phyloP scores from a whole-genome alignment of 2,888 invertebrate species.

The Chelonus formosanus region DNA sequence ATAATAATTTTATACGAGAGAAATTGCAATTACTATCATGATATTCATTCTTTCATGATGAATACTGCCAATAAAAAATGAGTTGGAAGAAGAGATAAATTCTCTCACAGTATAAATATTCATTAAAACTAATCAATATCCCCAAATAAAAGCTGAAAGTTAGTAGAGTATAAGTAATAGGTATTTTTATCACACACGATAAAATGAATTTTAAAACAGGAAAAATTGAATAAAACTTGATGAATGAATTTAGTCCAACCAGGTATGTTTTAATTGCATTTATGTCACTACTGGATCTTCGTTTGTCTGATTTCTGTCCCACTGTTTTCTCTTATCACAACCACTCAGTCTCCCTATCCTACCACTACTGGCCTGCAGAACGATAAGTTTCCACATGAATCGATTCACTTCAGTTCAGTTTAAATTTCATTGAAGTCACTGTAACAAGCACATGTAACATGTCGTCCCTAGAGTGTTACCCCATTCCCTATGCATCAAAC shows the following conservation, averaged over 20 bases:
- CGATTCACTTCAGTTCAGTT: conserved; percentile 9
- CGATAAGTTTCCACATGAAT: conserved; percentile 22
- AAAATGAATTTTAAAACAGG: conserved; percentile 6
- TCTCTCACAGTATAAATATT: too few relatives aligned
- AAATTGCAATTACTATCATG: too few relatives aligned
- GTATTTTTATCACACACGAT: not conserved
- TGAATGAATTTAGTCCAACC: conserved; percentile 28
- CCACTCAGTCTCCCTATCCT: not conserved
- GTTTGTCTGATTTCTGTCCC: conserved; percentile 4
- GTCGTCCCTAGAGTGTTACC: conserved; percentile 1
- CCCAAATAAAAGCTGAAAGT: too few relatives aligned
- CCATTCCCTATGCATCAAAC: conserved; percentile 13
- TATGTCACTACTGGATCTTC: conserved; percentile 18
- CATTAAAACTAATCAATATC: too few relatives aligned
- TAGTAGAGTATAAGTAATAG: too few relatives aligned
- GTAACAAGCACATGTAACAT: conserved; percentile 20
- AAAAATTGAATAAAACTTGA: conserved; percentile 18
- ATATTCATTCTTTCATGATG: too few relatives aligned
- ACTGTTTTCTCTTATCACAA: conserved; percentile 18
- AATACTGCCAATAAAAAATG: too few relatives aligned
- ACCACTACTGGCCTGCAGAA: not conserved
- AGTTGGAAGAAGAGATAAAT: too few relatives aligned
- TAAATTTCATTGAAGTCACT: conserved; percentile 21
- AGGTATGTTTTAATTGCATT: conserved; percentile 42
- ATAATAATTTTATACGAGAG: too few relatives aligned